These are phyloP conservation scores for Hyposmocoma kahamanoa DNA, from an alignment of 1,140 invertebrate genomes.

Conservation along the genomic window DNA sequence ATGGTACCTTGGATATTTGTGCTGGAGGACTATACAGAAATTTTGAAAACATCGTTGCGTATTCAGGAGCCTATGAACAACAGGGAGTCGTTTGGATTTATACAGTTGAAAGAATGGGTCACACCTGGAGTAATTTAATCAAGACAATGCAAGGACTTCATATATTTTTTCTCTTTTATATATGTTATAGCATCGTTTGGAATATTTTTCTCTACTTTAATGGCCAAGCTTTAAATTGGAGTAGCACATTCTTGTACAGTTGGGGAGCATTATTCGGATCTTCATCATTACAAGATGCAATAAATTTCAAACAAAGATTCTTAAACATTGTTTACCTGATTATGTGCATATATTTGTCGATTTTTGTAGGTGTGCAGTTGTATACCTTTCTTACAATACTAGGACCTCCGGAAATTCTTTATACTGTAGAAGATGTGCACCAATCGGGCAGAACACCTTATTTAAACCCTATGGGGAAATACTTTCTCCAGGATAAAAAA, in stretches of 20 bases:
- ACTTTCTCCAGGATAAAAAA: constrained; percentile 38
- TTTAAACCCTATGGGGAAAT: constrained; percentile 28
- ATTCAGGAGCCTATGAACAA: constrained; percentile 44
- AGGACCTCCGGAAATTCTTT: constrained; percentile 31
- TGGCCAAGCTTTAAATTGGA: constrained; percentile 20
- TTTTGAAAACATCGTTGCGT: constrained; percentile 39
- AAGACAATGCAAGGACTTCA: constrained; percentile 35
- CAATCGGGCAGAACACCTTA: constrained; percentile 32
- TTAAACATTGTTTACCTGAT: constrained; percentile 38
- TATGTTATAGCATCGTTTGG: constrained; percentile 34
- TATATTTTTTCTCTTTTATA: constrained; percentile 43
- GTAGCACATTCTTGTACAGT: constrained; percentile 29
- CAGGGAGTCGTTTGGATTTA: constrained; percentile 49
- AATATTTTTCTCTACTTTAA: constrained; percentile 33
- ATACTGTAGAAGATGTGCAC: constrained; percentile 38
- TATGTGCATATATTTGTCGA: constrained; percentile 38
- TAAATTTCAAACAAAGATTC: constrained; percentile 41
- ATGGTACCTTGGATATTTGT: constrained; percentile 43
- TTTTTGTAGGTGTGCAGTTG: constrained; percentile 42
- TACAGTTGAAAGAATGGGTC: constrained; percentile 30
- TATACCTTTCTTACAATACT: constrained; percentile 50
- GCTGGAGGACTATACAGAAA: constrained; percentile 52
- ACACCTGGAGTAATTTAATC: constrained; percentile 40
- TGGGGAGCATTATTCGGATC: constrained; percentile 47
- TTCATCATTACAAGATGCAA: constrained; percentile 29